Conservation (phyloP, 2,113 vertebrate species). For the Pluvialis apricaria region DNA sequence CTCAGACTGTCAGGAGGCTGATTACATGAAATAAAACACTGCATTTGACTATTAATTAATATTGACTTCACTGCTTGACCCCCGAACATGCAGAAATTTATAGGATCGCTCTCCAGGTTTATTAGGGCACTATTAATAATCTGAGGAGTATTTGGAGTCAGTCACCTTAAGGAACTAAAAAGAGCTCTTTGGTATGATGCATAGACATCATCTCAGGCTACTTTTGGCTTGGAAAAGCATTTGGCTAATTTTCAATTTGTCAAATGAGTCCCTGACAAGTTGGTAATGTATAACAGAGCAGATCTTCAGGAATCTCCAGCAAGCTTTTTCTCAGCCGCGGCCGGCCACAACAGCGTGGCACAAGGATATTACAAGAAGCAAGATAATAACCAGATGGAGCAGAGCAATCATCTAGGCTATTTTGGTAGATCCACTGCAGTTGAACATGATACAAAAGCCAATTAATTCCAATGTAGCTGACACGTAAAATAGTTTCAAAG, state of each 20-base stretch:
- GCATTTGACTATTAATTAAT: slow-evolving; percentile 66
- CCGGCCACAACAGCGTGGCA: background rate
- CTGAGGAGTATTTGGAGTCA: slow-evolving; percentile 41
- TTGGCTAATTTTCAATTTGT: slow-evolving; percentile 57
- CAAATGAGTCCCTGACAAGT: slow-evolving; percentile 30
- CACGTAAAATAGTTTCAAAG: background rate
- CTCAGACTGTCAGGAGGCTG: slow-evolving; percentile 50
- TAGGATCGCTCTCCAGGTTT: slow-evolving; percentile 47
- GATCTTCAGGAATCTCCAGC: slow-evolving; percentile 1
- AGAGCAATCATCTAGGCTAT: slow-evolving; percentile 17
- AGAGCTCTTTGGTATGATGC: slow-evolving; percentile 25
- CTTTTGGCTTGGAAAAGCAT: slow-evolving; percentile 47
- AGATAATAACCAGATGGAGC: slow-evolving; percentile 27
- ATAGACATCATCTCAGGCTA: slow-evolving; percentile 26
- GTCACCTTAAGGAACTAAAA: slow-evolving; percentile 37
- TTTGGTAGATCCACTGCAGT: slow-evolving; percentile 16
- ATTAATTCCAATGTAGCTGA: slow-evolving; percentile 2
- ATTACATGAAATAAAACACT: slow-evolving; percentile 61
- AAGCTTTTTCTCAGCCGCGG: background rate
- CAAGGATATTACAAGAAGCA: background rate
- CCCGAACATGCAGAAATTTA: slow-evolving; percentile 34
- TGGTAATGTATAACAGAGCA: background rate
- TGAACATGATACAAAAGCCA: background rate
- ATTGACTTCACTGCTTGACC: slow-evolving; percentile 55
- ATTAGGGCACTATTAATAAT: slow-evolving; percentile 61